These are phyloP conservation scores for Hyperoplus immaculatus DNA, from an alignment of 2,797 vertebrate genomes.

Conservation along the genomic window DNA sequence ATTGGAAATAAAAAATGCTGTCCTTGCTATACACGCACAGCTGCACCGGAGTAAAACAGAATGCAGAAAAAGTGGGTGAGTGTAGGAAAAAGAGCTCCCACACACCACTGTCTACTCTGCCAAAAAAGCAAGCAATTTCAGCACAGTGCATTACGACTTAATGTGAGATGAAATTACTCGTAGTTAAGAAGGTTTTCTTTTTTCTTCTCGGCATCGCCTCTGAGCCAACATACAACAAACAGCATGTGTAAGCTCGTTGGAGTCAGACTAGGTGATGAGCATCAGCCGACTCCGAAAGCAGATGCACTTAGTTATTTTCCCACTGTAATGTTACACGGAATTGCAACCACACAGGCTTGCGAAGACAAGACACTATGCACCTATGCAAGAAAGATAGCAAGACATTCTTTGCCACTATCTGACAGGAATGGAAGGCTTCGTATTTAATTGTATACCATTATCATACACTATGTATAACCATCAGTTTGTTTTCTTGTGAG, in stretches of 20 bases:
- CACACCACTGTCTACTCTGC: conserved; percentile 68
- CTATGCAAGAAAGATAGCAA: conserved; percentile 31
- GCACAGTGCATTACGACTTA: conserved; percentile 66
- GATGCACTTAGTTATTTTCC: conserved; percentile 46
- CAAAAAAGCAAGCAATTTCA: conserved; percentile 75
- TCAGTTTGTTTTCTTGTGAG: conserved; percentile 1
- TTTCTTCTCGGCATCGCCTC: conserved; percentile 18
- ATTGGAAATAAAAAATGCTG: conserved; percentile 53
- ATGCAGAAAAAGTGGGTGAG: conserved; percentile 52
- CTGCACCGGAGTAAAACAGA: conserved; percentile 72
- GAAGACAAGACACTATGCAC: conserved; percentile 66
- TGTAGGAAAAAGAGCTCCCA: conserved; percentile 61
- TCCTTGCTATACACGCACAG: conserved; percentile 74
- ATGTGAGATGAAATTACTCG: conserved; percentile 75
- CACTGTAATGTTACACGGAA: conserved; percentile 39
- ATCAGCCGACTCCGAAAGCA: conserved; percentile 41
- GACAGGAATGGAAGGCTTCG: conserved; percentile 28
- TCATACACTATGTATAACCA: conserved; percentile 11
- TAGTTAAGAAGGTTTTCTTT: conserved; percentile 55
- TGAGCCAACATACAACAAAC: conserved; percentile 65
- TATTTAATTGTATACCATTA: conserved; percentile 51
- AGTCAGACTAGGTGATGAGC: conserved; percentile 43
- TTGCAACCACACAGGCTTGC: conserved; percentile 65
- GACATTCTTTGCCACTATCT: conserved; percentile 52
- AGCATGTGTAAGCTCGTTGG: conserved; percentile 34